Evolutionary conservation across 2,113 vertebrate species (phyloP), one percentile per base, ranked within the genome.

Genomic region (Ptychochromis oligacanthus): DNA sequence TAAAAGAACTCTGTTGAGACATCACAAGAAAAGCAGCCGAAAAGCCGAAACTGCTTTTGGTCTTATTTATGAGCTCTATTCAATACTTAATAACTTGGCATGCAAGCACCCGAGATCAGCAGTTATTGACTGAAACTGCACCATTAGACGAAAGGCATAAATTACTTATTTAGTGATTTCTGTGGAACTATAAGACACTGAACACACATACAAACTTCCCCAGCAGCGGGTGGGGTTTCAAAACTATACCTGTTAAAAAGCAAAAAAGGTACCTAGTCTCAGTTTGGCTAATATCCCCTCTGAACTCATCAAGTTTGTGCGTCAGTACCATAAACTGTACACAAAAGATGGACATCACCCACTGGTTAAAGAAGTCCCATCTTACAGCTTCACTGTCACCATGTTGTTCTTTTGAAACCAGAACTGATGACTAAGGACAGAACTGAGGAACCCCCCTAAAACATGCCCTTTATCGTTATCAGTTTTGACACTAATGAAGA

Each of bases 31-130:
- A n/a, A 13, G 18, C 20, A 28, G 28, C 40, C 1, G 15, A 70
- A 70, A 28, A 49, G 64, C 43, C 11, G 54, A 9, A n/a, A 2
- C 8, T 49, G 9, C 2, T 49, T 52, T 12, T 7, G 65, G 46
- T 28, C 18, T 6, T 9, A 2, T 28, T 46, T 46, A 11, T 3
- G 1, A 46, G 8, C 64, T 8, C 24, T 8, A 0, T 46, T 46
- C 14, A 46, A 26, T 4, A 67, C 64, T 11, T 22, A 1, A 15
- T 36, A 36, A n/a, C n/a, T n/a, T n/a, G n/a, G n/a, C 62, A 43
- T 0, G 22, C 20, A 40, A 40, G n/a, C 38, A 17, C 10, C 13
- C 0, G 15, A 49, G 24, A 1, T 1, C 3, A 5, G 43, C 10
- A 28, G 5, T 43, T 70, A 15, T 28, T 11, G 64, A 5, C 40